Evolutionary conservation across 2,113 vertebrate species (phyloP).

Genomic region (Pagrus major): DNA sequence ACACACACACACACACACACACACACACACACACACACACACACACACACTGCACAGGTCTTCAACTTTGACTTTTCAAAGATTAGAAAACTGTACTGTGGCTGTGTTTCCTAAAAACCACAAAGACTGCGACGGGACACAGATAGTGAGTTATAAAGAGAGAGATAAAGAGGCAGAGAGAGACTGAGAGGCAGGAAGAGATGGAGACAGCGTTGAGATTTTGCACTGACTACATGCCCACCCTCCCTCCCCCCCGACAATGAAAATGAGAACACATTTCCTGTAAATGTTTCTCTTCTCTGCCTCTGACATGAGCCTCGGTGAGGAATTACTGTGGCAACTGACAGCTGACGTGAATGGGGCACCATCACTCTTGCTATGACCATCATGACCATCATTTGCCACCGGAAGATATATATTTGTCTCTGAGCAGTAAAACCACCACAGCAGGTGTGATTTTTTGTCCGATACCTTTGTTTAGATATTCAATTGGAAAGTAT

Average conservation of each 20-base stretch:
- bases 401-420: not conserved
- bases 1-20: slow-evolving; percentile 2
- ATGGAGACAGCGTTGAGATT: slow-evolving; percentile 17
- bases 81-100: not conserved
- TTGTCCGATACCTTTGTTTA: not conserved
- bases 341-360: not conserved
- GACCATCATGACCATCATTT: not conserved
- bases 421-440: not conserved
- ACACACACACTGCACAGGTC: not conserved
- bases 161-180: not conserved
- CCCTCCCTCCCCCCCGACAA: not conserved
- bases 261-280: slow-evolving; percentile 45
- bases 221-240: slow-evolving; percentile 5
- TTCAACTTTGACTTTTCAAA: not conserved
- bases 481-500: not conserved
- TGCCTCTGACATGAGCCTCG: not conserved
- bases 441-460: not conserved
- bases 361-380: not conserved
- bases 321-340: not conserved
- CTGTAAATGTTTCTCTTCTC: slow-evolving; percentile 36
- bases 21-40: slow-evolving; percentile 13
- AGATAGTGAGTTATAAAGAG: not conserved
- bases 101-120: not conserved
- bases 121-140: not conserved
- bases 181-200: not conserved